Evolutionary conservation across 2,888 invertebrate species (phyloP).

Genomic region (Patella depressa): DNA sequence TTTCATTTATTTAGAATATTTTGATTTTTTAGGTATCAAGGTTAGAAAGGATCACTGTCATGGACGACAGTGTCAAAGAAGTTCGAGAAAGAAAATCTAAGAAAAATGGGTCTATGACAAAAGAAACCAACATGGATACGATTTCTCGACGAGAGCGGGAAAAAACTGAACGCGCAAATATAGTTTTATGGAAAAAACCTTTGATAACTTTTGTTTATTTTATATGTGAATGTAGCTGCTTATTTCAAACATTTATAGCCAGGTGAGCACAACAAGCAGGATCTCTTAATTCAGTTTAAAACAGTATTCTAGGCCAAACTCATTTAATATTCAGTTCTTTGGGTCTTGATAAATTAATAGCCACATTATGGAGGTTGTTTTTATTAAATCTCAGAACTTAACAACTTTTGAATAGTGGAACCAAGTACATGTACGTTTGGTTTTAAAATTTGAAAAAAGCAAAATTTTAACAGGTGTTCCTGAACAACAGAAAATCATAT

Average conservation of each 20-base stretch:
- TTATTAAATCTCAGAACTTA: no score
- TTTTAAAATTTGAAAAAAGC: no score
- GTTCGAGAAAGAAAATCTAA: conserved; percentile 28
- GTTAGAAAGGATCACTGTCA: conserved; percentile 32
- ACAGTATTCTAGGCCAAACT: no score
- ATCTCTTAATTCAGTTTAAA: neutral
- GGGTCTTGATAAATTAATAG: no score
- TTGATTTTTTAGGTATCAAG: conserved; percentile 33
- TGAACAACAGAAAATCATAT: no score
- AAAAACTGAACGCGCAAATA: conserved; percentile 47
- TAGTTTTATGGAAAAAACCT: conserved; percentile 88
- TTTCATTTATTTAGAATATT: neutral
- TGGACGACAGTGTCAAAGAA: conserved; percentile 34
- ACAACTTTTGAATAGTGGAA: no score
- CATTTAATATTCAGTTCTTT: no score
- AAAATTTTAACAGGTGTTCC: no score
- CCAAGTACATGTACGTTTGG: no score
- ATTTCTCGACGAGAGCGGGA: conserved; percentile 40
- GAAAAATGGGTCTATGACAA: conserved; percentile 20
- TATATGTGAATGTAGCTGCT: conserved; percentile 80
- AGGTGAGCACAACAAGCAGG: conserved; percentile 73
- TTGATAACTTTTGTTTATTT: conserved; percentile 85
- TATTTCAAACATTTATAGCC: conserved; percentile 76
- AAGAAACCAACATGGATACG: conserved; percentile 26
- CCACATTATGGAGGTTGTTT: no score